Percentiles rank a stretch among this genome's conserved stretches.
These are phyloP conservation scores for Araneus ventricosus DNA, from an alignment of 1,140 invertebrate genomes.

Conservation along the genomic window DNA sequence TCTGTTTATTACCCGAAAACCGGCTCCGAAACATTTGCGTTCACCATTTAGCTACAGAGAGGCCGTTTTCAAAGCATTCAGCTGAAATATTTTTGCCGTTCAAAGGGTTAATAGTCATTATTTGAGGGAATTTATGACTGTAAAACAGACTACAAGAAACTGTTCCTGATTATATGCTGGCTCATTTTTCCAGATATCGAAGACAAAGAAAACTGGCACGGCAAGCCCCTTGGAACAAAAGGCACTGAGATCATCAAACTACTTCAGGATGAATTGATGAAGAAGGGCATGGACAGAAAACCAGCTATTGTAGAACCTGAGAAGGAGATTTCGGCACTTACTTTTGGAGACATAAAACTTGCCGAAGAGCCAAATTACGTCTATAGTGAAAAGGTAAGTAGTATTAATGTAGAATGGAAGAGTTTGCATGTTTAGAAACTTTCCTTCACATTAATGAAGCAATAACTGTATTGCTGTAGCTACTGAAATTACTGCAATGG, in stretches of 20 bases:
- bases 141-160: no score
- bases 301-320: constrained; percentile 83
- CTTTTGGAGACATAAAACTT: constrained; percentile 88
- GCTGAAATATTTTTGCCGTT: no score
- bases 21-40: no score
- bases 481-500: no score
- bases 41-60: no score
- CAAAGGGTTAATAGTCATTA: no score
- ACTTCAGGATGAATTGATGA: constrained; percentile 47
- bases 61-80: no score
- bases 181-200: constrained; percentile 86
- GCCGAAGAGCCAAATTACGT: constrained; percentile 92
- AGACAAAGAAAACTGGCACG: constrained; percentile 97
- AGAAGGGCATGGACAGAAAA: constrained; percentile 80
- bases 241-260: constrained; percentile 82
- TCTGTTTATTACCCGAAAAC: no score
- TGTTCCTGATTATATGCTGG: constrained; percentile 79
- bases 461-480: no score
- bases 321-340: constrained; percentile 86
- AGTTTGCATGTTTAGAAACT: no score
- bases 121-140: neutral
- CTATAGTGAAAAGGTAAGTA: constrained; percentile 80
- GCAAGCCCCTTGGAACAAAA: constrained; percentile 94
- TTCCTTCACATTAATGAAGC: no score
- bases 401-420: no score